These are phyloP conservation scores for Trichoplusia ni DNA, from an alignment of 1,140 invertebrate species.

Conservation along the genomic window DNA sequence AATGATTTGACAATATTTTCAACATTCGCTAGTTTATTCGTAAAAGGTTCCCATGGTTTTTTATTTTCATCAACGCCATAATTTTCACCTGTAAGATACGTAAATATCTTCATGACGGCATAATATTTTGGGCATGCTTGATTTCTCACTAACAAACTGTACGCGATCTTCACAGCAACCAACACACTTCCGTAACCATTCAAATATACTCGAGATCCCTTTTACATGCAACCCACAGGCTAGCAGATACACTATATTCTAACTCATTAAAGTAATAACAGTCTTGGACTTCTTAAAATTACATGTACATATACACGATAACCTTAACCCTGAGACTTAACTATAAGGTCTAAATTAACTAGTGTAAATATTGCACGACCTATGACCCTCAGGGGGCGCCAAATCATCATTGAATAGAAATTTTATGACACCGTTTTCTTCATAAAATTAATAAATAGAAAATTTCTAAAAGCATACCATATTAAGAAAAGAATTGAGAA, in stretches of 20 bases:
- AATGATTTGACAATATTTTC: constrained; percentile 68
- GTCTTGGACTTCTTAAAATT: neutral
- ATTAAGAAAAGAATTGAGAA: constrained; percentile 56
- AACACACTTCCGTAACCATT: constrained; percentile 15
- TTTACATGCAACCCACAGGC: constrained; percentile 35
- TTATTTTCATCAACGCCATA: constrained; percentile 74
- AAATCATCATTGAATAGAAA: constrained; percentile 64
- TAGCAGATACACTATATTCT: neutral
- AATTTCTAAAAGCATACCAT: constrained; percentile 51
- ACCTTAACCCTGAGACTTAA: neutral
- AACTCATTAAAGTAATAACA: neutral
- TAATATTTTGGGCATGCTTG: constrained; percentile 45
- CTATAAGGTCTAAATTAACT: neutral
- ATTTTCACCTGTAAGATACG: constrained; percentile 75
- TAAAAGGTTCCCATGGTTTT: constrained; percentile 62
- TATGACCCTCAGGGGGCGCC: constrained; percentile 73
- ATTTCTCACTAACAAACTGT: constrained; percentile 8
- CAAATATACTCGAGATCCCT: constrained; percentile 21
- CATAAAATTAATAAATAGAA: constrained; percentile 53
- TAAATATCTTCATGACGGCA: constrained; percentile 48
- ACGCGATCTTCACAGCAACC: constrained; percentile 31
- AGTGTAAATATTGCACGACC: constrained; percentile 46
- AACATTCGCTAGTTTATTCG: constrained; percentile 63
- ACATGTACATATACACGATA: neutral
- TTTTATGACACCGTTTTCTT: constrained; percentile 76